A percentile compares a stretch with the other conserved stretches of the same genome.
These are phyloP conservation scores for Eulemur rufifrons DNA, from an alignment of 2,113 vertebrate species.

Conservation along the genomic window DNA sequence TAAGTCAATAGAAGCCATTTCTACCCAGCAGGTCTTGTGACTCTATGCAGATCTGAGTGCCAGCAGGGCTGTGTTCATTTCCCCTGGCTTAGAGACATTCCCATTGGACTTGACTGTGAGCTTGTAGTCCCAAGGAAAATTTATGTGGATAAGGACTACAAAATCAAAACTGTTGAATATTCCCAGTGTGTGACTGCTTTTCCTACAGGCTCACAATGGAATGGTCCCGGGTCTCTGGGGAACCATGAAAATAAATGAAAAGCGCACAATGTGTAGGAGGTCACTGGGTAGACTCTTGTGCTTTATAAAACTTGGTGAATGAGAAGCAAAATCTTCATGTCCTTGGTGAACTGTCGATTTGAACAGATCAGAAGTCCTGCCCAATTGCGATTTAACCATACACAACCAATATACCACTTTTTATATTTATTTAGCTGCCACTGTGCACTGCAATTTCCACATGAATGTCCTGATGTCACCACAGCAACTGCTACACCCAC, in stretches of 20 bases:
- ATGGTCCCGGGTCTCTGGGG: not conserved
- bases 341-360: not conserved
- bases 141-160: not conserved
- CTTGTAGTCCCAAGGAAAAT: not conserved
- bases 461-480: not conserved
- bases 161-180: not conserved
- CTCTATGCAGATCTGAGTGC: not conserved
- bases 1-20: slow-evolving; percentile 30
- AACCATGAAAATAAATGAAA: not conserved
- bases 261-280: not conserved
- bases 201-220: not conserved
- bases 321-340: not conserved
- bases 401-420: not conserved
- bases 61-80: not conserved
- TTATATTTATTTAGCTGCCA: not conserved
- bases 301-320: not conserved
- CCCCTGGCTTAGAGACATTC: not conserved
- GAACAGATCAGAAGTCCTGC: not conserved
- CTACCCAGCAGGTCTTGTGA: not conserved
- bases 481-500: not conserved
- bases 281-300: not conserved
- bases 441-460: not conserved
- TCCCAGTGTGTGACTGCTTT: not conserved
- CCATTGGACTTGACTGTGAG: not conserved
- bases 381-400: not conserved